Base-by-base conservation (phyloP, 2,888 invertebrate species). In the Baccha elongata region DNA sequence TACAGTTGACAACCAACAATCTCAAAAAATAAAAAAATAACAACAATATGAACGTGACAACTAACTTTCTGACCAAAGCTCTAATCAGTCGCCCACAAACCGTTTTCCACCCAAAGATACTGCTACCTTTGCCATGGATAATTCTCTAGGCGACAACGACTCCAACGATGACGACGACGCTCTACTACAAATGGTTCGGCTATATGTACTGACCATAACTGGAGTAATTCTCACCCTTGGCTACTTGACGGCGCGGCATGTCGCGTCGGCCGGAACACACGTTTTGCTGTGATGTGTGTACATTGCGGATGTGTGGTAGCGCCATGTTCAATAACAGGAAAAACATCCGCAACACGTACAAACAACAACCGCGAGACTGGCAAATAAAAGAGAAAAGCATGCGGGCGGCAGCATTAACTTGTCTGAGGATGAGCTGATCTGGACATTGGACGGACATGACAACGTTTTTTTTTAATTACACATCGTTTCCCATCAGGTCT, bases 261-360 rank as follows among this genome's bases (percentile, higher is more conserved):
- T 19, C 35, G 19, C 42, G 58, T n/a, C 32, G 50, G 48, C 64
- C 29, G 15, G 44, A 11, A 48, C 40, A 46, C 23, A 53, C 11
- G 48, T 67, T 62, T 44, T 52, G 40, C 32, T 60, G 60, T 68
- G 68, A 62, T 52, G 52, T 72, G 50, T 11, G 44, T 60, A 44
- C 19, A 60, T 32, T 50, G 50, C 64, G 72, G 58, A 72, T 80
- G 64, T 58, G 42, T 55, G 17, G 74, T 80, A 75, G 80, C 64
- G 71, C 37, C 35, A 58, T 46, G 69, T 53, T 32, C 26, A 62
- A 75, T 65, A 58, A 67, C 75, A 71, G 81, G 81, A 76, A 81
- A 81, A 81, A 75, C 76, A 81, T 81, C 81, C 81, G 81, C 65
- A 75, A 76, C 81, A 81, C 81, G 81, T 81, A 75, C 81, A 37